A percentile compares a stretch with the other conserved stretches of the same genome.
These are phyloP conservation scores for Picathartes gymnocephalus DNA, from an alignment of 2,113 vertebrate genomes.

Conservation along the genomic window DNA sequence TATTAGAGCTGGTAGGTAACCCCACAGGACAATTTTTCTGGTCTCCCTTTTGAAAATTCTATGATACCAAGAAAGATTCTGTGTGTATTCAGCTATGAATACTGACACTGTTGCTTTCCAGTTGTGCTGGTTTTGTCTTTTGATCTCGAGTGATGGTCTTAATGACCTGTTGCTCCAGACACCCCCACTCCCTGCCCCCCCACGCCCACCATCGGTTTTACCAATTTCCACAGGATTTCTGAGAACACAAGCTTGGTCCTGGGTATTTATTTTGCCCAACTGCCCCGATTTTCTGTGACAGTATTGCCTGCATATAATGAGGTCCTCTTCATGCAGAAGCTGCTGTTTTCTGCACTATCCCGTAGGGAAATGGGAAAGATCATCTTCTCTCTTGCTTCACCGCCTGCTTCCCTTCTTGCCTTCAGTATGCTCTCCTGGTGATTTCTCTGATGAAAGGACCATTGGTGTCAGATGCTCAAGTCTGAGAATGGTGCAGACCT, in stretches of 20 bases:
- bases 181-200: no score
- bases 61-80: not conserved
- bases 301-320: not conserved
- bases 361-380: not conserved
- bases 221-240: not conserved
- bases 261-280: not conserved
- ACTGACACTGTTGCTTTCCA: not conserved
- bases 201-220: not conserved
- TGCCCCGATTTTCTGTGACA: not conserved
- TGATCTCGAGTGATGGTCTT: not conserved
- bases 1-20: not conserved
- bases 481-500: not conserved
- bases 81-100: not conserved
- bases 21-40: not conserved
- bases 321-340: not conserved
- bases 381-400: not conserved
- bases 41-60: not conserved
- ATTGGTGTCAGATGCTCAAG: not conserved
- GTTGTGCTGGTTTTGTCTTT: not conserved
- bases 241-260: not conserved
- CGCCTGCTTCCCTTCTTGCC: not conserved
- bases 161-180: not conserved
- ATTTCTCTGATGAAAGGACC: not conserved
- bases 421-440: not conserved
- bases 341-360: not conserved